Evolutionary conservation across 1,140 invertebrate species (phyloP).

Genomic region (Hydropsyche tenuis): DNA sequence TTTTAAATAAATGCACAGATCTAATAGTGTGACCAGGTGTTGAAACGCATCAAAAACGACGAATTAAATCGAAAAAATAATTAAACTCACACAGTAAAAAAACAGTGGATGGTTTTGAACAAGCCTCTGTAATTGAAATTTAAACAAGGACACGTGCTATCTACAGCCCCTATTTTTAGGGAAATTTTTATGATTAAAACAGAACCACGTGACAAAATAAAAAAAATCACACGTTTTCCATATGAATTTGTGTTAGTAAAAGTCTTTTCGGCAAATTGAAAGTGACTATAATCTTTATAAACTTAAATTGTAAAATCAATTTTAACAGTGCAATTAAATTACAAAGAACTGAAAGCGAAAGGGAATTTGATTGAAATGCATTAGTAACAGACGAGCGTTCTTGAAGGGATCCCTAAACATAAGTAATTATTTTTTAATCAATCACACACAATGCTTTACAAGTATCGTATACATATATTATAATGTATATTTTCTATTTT

Average conservation of each 20-base stretch:
- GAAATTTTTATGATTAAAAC: too few species aligned
- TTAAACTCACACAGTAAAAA: background rate
- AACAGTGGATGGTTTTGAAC: background rate
- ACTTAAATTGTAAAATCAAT: too few species aligned
- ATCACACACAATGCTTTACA: conserved; percentile 22
- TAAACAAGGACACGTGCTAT: background rate
- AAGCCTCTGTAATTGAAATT: conserved; percentile 7
- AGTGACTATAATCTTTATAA: too few species aligned
- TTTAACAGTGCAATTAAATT: too few species aligned
- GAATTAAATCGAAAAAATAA: conserved; percentile 19
- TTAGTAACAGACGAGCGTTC: conserved; percentile 22
- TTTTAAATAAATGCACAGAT: background rate
- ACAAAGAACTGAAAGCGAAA: too few species aligned
- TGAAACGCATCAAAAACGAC: background rate
- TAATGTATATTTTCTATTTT: too few species aligned
- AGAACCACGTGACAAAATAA: too few species aligned
- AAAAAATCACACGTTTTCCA: too few species aligned
- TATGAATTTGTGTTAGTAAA: too few species aligned
- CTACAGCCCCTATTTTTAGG: background rate
- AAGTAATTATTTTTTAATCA: conserved; percentile 44
- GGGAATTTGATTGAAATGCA: conserved; percentile 32
- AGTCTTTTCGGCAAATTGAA: too few species aligned
- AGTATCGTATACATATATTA: too few species aligned
- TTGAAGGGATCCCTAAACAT: conserved; percentile 1
- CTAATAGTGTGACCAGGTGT: background rate